Evolutionary conservation across 2,797 vertebrate species (phyloP).

Genomic region (Enteromius unitaeniatus): DNA sequence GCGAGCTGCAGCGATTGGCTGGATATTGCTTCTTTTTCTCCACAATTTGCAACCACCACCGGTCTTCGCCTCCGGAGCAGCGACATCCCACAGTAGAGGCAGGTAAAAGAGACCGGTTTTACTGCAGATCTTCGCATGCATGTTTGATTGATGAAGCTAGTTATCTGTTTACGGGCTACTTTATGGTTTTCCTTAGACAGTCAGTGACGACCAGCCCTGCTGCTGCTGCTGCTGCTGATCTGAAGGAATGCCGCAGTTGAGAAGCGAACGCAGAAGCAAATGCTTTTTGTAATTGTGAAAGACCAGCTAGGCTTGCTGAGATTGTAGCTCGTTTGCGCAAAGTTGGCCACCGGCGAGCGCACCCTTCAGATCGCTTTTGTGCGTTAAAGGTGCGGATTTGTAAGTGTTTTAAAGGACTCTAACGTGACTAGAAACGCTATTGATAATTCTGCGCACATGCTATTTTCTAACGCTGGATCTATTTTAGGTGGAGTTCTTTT

Average conservation of each 20-base stretch:
- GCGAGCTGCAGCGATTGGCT: constrained; percentile 67
- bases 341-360: too few species aligned
- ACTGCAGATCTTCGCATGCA: constrained; percentile 3
- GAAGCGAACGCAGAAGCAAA: constrained; percentile 3
- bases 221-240: constrained; percentile 11
- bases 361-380: neutral
- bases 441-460: constrained; percentile 19
- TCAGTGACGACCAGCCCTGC: constrained; percentile 1
- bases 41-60: constrained; percentile 62
- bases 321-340: constrained; percentile 18
- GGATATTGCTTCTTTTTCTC: constrained; percentile 60
- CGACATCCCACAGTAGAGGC: constrained; percentile 51
- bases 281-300: neutral
- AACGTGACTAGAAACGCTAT: constrained; percentile 27
- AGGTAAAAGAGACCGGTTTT: constrained; percentile 60
- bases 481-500: constrained; percentile 59
- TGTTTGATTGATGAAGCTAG: constrained; percentile 1
- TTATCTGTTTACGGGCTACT: neutral
- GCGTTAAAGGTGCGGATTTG: constrained; percentile 4
- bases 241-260: constrained; percentile 61
- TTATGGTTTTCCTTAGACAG: neutral
- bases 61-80: constrained; percentile 58
- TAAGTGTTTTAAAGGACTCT: constrained; percentile 22
- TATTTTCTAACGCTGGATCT: constrained; percentile 56
- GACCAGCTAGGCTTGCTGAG: neutral